Conservation (phyloP, 2,888 invertebrate species). For the Xestia c-nigrum region DNA sequence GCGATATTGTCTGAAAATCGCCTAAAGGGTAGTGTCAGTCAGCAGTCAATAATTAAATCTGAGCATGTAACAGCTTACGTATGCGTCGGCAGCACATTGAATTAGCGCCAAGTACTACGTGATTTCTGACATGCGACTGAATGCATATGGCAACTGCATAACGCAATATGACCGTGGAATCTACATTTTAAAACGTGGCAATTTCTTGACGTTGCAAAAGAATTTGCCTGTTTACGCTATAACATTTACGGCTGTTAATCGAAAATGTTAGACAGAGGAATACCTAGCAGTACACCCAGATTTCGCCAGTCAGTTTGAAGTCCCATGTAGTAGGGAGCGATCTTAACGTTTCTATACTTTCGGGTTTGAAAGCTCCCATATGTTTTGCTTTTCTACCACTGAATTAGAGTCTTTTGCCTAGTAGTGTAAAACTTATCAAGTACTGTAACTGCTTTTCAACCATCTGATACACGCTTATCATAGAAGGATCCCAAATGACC, state of each 20-base stretch:
- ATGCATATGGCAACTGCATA: constrained; percentile 33
- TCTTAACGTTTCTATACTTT: background rate
- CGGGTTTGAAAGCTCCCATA: background rate
- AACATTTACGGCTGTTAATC: background rate
- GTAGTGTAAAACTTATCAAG: background rate
- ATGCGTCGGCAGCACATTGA: constrained; percentile 24
- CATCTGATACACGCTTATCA: background rate
- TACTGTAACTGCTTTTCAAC: background rate
- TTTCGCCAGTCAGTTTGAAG: background rate
- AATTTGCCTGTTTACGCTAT: background rate
- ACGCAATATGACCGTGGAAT: constrained; percentile 22
- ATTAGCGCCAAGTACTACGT: constrained; percentile 48
- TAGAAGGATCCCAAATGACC: background rate
- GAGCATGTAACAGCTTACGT: constrained; percentile 6
- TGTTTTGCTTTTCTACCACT: background rate
- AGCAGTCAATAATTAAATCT: constrained; percentile 26
- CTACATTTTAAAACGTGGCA: background rate
- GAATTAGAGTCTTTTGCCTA: background rate
- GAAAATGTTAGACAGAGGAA: background rate
- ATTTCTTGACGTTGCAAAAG: background rate
- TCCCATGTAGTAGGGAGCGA: background rate
- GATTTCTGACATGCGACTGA: constrained; percentile 24
- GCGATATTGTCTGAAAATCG: background rate
- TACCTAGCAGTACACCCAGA: background rate
- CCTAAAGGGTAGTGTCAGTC: background rate